phyloP scores from a whole-genome alignment of 2,888 invertebrate genomes.

The Taphrorychus bicolor region DNA sequence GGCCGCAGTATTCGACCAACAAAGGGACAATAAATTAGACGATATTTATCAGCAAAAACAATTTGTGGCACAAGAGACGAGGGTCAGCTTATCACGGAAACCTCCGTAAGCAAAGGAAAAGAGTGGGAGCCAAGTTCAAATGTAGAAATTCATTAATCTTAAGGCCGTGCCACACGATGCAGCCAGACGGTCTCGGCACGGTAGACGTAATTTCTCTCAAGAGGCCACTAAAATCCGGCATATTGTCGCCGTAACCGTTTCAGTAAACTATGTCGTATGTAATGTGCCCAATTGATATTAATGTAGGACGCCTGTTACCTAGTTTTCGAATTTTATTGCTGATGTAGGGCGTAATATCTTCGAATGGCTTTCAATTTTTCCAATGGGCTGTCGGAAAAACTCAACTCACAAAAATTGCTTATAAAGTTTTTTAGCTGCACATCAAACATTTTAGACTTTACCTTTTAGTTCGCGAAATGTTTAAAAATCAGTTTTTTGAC shows the following conservation, averaged over 20 bases:
- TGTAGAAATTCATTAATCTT: constrained; percentile 46
- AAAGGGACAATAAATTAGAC: constrained; percentile 36
- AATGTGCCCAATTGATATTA: constrained; percentile 22
- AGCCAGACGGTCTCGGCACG: constrained; percentile 31
- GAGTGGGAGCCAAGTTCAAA: constrained; percentile 42
- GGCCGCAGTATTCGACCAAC: constrained; percentile 20
- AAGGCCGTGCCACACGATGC: constrained; percentile 18
- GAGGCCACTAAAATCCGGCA: constrained; percentile 39
- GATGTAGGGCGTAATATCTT: constrained; percentile 1
- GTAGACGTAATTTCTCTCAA: constrained; percentile 41
- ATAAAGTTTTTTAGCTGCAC: neutral
- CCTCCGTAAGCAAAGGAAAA: constrained; percentile 32
- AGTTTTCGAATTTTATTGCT: constrained; percentile 10
- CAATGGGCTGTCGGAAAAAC: neutral
- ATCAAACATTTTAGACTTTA: neutral
- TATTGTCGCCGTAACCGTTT: constrained; percentile 41
- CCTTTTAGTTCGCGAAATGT: too few species aligned
- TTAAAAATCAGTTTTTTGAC: too few species aligned
- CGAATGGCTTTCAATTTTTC: neutral
- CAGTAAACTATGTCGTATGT: constrained; percentile 21
- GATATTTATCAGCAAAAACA: constrained; percentile 44
- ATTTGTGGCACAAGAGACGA: constrained; percentile 40
- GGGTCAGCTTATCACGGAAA: constrained; percentile 41
- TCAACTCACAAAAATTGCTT: neutral
- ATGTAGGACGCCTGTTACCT: constrained; percentile 11